phyloP scores from a whole-genome alignment of 2,888 invertebrate genomes.

The Epicampocera succincta region DNA sequence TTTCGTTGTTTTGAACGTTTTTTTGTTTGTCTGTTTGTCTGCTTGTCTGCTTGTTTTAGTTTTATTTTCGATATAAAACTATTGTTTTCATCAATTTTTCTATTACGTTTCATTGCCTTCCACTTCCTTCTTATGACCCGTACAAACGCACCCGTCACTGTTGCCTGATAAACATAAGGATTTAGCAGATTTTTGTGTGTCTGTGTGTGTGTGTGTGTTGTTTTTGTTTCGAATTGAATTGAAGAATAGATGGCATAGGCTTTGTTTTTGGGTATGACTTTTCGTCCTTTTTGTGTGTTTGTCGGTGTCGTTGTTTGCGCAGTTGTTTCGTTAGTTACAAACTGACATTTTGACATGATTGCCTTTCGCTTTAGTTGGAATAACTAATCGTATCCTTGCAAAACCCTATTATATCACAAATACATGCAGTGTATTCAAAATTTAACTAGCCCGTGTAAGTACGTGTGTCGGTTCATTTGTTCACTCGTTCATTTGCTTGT shows the following conservation, averaged over 20 bases:
- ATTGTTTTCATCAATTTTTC: slow-evolving; percentile 67
- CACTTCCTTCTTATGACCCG: slow-evolving; percentile 25
- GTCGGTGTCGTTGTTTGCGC: slow-evolving; percentile 11
- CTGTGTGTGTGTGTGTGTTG: neutral
- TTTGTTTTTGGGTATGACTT: slow-evolving; percentile 46
- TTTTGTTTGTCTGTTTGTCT: no score
- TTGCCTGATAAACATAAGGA: slow-evolving; percentile 56
- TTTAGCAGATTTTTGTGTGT: slow-evolving; percentile 26
- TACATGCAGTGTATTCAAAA: neutral
- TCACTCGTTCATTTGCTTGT: neutral
- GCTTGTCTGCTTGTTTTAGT: no score
- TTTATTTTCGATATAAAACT: slow-evolving; percentile 52
- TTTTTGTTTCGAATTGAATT: neutral
- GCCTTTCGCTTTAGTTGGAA: slow-evolving; percentile 52
- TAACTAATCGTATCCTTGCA: slow-evolving; percentile 19
- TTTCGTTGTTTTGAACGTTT: slow-evolving; percentile 13
- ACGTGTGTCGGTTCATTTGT: neutral
- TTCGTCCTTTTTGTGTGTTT: neutral
- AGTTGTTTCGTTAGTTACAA: slow-evolving; percentile 34
- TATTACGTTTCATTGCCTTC: slow-evolving; percentile 48
- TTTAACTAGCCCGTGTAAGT: neutral
- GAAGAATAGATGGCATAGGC: slow-evolving; percentile 53
- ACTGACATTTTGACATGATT: slow-evolving; percentile 63
- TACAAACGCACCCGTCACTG: slow-evolving; percentile 3
- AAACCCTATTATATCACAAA: slow-evolving; percentile 16